Evolutionary conservation across 2,797 vertebrate genomes (phyloP).

Genomic region (Anniella stebbinsi): DNA sequence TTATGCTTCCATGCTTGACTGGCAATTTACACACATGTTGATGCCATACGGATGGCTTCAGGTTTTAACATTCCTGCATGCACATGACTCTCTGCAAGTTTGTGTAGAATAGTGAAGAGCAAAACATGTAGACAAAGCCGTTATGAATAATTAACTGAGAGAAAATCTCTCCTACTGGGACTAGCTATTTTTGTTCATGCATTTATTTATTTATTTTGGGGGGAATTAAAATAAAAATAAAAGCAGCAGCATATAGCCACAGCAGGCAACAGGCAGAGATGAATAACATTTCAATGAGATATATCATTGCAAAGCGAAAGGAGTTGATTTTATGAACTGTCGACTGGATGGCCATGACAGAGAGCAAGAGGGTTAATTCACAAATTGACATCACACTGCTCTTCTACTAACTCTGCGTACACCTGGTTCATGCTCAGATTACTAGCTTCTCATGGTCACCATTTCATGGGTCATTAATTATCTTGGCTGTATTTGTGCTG

Average conservation of each 20-base stretch:
- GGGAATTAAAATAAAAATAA: fast-evolving
- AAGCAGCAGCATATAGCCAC: background rate
- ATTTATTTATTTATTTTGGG: background rate
- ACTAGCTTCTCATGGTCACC: fast-evolving
- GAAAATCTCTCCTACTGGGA: slow-evolving; percentile 25
- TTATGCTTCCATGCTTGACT: background rate
- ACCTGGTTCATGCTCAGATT: background rate
- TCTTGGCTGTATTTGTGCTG: background rate
- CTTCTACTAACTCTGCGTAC: background rate
- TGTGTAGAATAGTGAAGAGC: background rate
- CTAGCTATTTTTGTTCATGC: background rate
- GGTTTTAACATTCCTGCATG: background rate
- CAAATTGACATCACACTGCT: background rate
- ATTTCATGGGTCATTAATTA: background rate
- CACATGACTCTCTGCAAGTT: background rate
- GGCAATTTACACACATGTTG: background rate
- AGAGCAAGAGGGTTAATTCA: background rate
- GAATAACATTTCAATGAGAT: fast-evolving
- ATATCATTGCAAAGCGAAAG: slow-evolving; percentile 14
- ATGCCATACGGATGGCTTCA: background rate
- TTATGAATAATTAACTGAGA: slow-evolving; percentile 31
- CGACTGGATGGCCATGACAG: background rate
- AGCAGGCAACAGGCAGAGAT: slow-evolving; percentile 6
- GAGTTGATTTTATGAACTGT: background rate
- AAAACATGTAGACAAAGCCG: fast-evolving